Evolutionary conservation across 2,888 invertebrate species (phyloP), one percentile per base, ranked within the genome.

Genomic region (Elaeidobius kamerunicus): DNA sequence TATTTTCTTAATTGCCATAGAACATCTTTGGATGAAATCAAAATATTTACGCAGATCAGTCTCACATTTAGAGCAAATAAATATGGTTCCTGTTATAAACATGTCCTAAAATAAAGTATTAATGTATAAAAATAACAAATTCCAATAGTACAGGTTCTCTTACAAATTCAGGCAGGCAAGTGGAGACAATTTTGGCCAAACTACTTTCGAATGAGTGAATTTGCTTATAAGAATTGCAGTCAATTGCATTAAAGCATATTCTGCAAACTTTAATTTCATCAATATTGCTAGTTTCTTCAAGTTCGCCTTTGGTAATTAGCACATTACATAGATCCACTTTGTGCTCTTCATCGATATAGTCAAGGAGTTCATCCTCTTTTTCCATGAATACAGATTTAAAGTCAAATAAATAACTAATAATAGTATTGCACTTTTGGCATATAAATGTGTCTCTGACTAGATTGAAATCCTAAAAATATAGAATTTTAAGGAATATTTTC

Each of bases 361-460:
- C 36, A 11, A 45, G 4, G 2, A 45, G 35, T 20, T 45, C 45
- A 20, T 45, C 45, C 15, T 45, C 45, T 17, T 9, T 23, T 35
- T 45, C 45, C 35, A 45, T 36, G 17, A 45, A 45, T 2, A 19
- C 20, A 3, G 45, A 45, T 36, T 45, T 45, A 7, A 45, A 45
- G 27, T 36, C 23, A n/a, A 45, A 44, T 16, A 45, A 45, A 2
- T 23, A 20, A 2, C 6, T 2, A 3, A 45, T 23, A 2, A 20
- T 36, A n/a, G 35, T 35, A 27, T 45, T 12, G 11, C 45, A 45
- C 12, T 36, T 16, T 9, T 23, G 17, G 12, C 45, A 45, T 3
- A 30, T 18, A 1, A 28, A 18, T 9, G n/a, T 19, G 7, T 12
- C 12, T 1, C 18, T 30, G 16, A 42, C 9, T 28, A 18, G 14